Evolutionary conservation across 2,888 invertebrate genomes (phyloP), one percentile per base, ranked within the genome.

Genomic region (Ethmia dodecea): DNA sequence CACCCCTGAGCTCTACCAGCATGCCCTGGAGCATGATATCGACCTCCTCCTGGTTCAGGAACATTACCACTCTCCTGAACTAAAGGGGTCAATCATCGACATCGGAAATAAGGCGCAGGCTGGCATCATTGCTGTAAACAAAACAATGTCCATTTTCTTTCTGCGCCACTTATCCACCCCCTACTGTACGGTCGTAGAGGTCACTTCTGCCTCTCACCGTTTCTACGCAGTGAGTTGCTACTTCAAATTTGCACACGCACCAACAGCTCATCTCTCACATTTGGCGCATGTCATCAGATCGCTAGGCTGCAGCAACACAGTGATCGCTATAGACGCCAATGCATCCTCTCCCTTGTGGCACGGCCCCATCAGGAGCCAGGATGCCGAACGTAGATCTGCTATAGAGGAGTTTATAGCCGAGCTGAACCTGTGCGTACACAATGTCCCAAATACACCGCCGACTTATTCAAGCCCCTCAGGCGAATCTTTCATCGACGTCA

Each of bases 311-410:
- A 6, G 4, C 1, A 15, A 6, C 2, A 10, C 37, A 0, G 1
- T 42, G 0, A 24, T 43, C 0, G 37, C 35, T 0, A 14, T 42
- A 2, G 43, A 46, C 35, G 14, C 14, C 9, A 46, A 46, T 13
- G 33, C 43, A 0, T 40, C 43, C 32, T 46, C 43, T 0, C 46
- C 46, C 1, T 6, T 39, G 33, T 46, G 46, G 41, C 33, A 35
- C 27, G 27, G 32, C 25, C 16, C 13, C 5, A n/a, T n/a, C n/a
- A n/a, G 13, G 8, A 12, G 31, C 2, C 41, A 31, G 9, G 39
- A 35, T 10, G 6, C 12, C 2, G 25, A 11, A 2, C n/a, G 25
- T 1, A 13, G 25, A 11, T 6, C 3, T 2, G 3, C 9, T 3
- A 11, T 25, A 10, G 25, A 25, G 4, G 11, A 11, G 1, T 25